Evolutionary conservation across 53 echinoderm and acorn worm genomes (phyloP), one percentile per base, ranked within the genome.

Genomic region (Actinopyga echinites): DNA sequence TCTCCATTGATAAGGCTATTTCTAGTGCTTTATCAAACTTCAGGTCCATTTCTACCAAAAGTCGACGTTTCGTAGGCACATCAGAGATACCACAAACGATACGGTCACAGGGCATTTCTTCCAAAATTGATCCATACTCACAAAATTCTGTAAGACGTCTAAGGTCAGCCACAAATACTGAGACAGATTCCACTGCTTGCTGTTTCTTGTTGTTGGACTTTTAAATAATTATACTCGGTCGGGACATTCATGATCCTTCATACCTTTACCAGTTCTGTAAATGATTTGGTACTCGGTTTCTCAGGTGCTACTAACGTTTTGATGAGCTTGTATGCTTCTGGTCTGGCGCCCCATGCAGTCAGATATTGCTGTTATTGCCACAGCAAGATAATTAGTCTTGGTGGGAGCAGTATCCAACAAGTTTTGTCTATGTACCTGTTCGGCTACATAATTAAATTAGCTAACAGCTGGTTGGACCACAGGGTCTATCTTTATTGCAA

Each of bases 91-190:
- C 68, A 28, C 68, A 67, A 67, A 67, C 68, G 21, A 67, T 20
- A 25, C 68, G 30, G 33, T 67, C 68, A 20, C 35, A 30, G 21
- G 26, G 68, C 79, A 79, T 79, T 25, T 80, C 67, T 28, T 86
- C 67, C 10, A 86, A 53, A 17, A 25, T 64, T 5, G 22, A 11
- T 40, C 86, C 86, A 80, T 65, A 80, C 8, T 86, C 79, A 52
- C 82, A 82, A 40, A 53, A 37, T 62, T 82, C 82, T n/a, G 65
- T 65, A 38, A 82, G 67, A 11, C 82, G 40, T 33, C 82, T 11
- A 25, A 65, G 35, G 36, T 82, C 38, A 2, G 82, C 82, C 33
- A 83, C 66, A 82, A 82, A 82, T 67, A 15, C 40, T 24, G 83
- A 31, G 22, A 82, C 45, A 1, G 64, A 40, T 69, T 66, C 84